phyloP scores from a whole-genome alignment of 2,888 invertebrate genomes.

The Tetramorium bicarinatum region DNA sequence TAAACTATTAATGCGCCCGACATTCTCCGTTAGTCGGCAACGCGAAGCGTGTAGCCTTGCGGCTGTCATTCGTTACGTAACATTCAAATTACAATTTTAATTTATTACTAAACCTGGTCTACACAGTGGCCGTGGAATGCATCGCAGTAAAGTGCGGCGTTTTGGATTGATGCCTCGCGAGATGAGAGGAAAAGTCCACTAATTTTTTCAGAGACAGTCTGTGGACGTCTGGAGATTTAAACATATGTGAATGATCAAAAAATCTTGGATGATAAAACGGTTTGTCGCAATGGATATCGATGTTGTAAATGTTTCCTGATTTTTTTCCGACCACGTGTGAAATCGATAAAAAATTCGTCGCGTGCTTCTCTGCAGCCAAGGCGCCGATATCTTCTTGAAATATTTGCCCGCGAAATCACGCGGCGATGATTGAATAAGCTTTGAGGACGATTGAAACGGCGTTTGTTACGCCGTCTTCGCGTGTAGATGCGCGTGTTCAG shows the following conservation, averaged over 20 bases:
- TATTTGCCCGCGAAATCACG: neutral
- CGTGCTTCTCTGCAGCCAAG: neutral
- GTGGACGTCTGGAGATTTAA: neutral
- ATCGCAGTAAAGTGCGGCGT: neutral
- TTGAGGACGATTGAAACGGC: neutral
- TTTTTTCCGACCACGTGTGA: neutral
- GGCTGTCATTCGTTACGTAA: slow-evolving; percentile 34
- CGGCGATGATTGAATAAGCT: neutral
- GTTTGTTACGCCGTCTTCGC: neutral
- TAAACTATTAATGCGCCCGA: slow-evolving; percentile 42
- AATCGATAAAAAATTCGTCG: neutral
- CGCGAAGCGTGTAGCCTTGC: slow-evolving; percentile 6
- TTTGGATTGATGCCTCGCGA: neutral
- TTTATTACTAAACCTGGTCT: neutral
- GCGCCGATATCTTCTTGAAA: neutral
- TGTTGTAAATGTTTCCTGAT: neutral
- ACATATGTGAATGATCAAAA: neutral
- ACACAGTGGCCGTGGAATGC: neutral
- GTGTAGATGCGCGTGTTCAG: neutral
- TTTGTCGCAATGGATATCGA: neutral
- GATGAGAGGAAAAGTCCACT: neutral
- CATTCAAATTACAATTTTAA: slow-evolving; percentile 24
- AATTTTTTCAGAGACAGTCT: neutral
- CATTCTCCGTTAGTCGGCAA: slow-evolving; percentile 9
- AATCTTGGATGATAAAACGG: neutral